Evolutionary conservation across 2,888 invertebrate species (phyloP).

Genomic region (Agonopterix alstromeriana): DNA sequence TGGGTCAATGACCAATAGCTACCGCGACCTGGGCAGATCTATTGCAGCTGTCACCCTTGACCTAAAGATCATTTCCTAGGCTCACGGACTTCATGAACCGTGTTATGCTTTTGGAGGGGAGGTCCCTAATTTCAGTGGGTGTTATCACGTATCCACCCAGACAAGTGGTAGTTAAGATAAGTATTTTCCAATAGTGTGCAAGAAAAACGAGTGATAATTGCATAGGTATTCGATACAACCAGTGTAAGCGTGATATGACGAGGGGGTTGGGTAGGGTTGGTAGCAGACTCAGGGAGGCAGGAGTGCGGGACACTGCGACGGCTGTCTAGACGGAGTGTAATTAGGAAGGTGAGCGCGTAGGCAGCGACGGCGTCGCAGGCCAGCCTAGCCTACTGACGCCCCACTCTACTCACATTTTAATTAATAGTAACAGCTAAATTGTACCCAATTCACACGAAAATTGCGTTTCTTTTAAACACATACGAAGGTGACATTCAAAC

Average conservation of each 20-base stretch:
- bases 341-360: conserved; percentile 70
- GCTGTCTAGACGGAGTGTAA: conserved; percentile 52
- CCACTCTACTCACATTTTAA: conserved; percentile 45
- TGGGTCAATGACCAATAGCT: no score
- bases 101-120: no score
- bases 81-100: no score
- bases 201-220: no score
- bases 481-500: conserved; percentile 14
- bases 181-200: no score
- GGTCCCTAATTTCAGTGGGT: no score
- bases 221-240: no score
- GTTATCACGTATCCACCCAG: no score
- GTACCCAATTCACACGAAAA: conserved; percentile 8
- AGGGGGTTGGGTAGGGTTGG: conserved; percentile 30
- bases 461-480: conserved; percentile 7
- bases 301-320: conserved; percentile 41
- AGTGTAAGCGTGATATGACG: conserved; percentile 37
- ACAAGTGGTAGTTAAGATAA: no score
- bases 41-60: no score
- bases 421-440: conserved; percentile 41
- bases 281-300: conserved; percentile 18
- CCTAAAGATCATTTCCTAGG: no score
- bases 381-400: conserved; percentile 20
- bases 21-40: no score
- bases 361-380: conserved; percentile 32